Evolutionary conservation across 1,140 invertebrate species (phyloP).

Genomic region (Drosophila kanapiae): DNA sequence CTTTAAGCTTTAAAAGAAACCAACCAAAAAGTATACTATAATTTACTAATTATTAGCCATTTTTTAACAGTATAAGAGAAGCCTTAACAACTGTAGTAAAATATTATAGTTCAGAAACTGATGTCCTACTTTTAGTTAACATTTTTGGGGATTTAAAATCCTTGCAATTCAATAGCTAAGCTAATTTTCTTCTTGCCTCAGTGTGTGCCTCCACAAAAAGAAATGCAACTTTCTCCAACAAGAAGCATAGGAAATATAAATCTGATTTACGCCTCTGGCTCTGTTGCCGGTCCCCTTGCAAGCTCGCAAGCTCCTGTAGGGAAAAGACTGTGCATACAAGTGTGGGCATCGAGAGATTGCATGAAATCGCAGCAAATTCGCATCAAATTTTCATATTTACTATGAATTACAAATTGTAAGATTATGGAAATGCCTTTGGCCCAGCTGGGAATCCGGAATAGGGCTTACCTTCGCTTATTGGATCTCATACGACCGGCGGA

Average conservation of each 20-base stretch:
- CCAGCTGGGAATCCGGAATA: constrained; percentile 50
- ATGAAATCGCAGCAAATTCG: constrained; percentile 72
- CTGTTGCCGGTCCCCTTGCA: constrained; percentile 16
- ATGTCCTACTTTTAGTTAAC: background rate
- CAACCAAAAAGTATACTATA: no score
- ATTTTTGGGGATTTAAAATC: background rate
- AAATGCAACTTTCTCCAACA: constrained; percentile 45
- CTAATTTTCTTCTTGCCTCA: no score
- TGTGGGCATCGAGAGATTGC: constrained; percentile 2
- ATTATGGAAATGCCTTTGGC: constrained; percentile 73
- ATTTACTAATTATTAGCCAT: no score
- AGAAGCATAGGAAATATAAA: constrained; percentile 11
- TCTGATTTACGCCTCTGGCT: constrained; percentile 18
- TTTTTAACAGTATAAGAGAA: no score
- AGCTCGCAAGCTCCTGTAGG: background rate
- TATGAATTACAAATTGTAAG: constrained; percentile 77
- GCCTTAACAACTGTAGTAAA: background rate
- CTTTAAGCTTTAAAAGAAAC: no score
- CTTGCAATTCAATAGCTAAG: no score
- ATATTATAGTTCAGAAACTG: background rate
- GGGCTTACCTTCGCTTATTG: constrained; percentile 37
- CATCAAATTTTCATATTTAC: constrained; percentile 68
- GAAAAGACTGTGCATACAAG: constrained; percentile 7
- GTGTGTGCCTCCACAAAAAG: constrained; percentile 6
- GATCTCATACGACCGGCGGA: constrained; percentile 13